Conservation (phyloP, 2,113 vertebrate genomes). For the Macquaria australasica region DNA sequence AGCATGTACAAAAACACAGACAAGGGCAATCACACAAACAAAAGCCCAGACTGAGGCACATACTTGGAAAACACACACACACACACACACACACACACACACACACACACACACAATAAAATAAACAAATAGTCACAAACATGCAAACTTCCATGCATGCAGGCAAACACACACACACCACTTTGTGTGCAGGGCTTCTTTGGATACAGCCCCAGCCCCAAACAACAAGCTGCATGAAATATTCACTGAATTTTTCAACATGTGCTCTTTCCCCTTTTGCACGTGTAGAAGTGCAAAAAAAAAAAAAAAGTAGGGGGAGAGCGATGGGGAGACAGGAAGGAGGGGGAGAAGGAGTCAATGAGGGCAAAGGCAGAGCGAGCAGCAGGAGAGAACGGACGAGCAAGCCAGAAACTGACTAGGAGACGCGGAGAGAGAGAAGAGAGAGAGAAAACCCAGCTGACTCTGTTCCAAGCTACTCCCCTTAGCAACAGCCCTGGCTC, state of each 20-base stretch:
- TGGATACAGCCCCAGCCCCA: conserved; percentile 17
- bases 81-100: background rate
- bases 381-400: conserved; percentile 54
- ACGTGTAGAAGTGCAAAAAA: conserved; percentile 77
- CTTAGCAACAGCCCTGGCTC: conserved; percentile 86
- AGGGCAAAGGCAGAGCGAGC: conserved; percentile 80
- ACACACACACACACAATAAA: background rate
- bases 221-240: conserved; percentile 82
- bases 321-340: conserved; percentile 46
- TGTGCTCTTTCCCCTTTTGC: conserved; percentile 81
- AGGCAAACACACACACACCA: conserved; percentile 3
- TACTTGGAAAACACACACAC: background rate
- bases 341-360: conserved; percentile 79
- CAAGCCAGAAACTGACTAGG: conserved; percentile 54
- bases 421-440: conserved; percentile 52
- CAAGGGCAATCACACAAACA: background rate
- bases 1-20: background rate
- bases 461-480: conserved; percentile 84
- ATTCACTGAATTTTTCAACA: conserved; percentile 85
- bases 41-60: background rate
- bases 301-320: conserved; percentile 51
- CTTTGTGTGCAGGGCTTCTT: conserved; percentile 43
- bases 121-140: conserved; percentile 38
- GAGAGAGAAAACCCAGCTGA: conserved; percentile 83
- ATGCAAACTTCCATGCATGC: conserved; percentile 16